Base-by-base conservation (phyloP, 2,888 invertebrate species). In the Shargacucullia verbasci region DNA sequence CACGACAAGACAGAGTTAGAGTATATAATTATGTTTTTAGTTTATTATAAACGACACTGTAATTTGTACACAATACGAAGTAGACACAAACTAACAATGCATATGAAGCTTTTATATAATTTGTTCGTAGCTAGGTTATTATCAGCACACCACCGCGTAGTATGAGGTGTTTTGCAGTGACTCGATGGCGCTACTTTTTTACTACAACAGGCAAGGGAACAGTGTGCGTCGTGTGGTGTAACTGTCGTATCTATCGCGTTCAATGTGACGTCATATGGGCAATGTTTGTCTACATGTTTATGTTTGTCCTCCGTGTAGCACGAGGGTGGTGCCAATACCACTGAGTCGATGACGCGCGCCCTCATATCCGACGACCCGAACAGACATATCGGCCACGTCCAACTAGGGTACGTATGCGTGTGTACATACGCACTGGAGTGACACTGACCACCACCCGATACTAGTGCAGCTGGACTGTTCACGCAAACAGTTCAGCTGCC, bases 271-370 rank as follows among this genome's bases (percentile, higher is more conserved):
- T 85, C 79, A 68, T 64, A 71, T 83, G 89, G 91, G 87, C 84
- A 78, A 85, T 89, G 89, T 88, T 81, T 90, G 90, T 90, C 84
- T 91, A 89, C 86, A 89, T 92, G 88, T 92, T 86, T 90, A 84
- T 95, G 95, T 95, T 95, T 95, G 95, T 95, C 95, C 95, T 96
- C 76, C 83, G 81, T 83, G 94, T 96, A 97, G 97, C 97, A 97
- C 96, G 97, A 97, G 95, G 97, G 97, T 95, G 98, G 97, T 95
- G 96, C 97, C 94, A 97, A 96, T 95, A 97, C 97, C 95, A 98
- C 97, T 94, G 98, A 98, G 95, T 98, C 98, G 95, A 98, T 98
- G 98, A 98, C 98, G 94, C 97, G 98, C 94, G 98, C 98, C 94
- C 96, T 98, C 95, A 98, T 98, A 94, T 97, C 97, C 94, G 98